A percentile compares a stretch with the other conserved stretches of the same genome.
Evolutionary conservation across 2,797 vertebrate species (phyloP).

Genomic region (Leptoclinus maculatus): DNA sequence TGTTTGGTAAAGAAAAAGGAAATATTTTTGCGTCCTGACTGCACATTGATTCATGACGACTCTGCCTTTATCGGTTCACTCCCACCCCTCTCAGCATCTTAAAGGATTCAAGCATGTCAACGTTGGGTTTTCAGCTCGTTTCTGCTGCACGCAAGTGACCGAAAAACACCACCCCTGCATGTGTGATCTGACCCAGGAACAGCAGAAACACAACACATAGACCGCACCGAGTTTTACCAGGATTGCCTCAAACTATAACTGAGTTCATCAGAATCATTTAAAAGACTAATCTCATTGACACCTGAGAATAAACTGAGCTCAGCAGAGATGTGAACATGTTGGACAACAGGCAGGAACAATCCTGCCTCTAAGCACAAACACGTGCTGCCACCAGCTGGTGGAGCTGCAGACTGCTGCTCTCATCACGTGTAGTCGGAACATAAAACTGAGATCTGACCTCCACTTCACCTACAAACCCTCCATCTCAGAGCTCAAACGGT

Average conservation of each 20-base stretch:
- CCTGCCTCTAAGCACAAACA: background rate
- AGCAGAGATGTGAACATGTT: background rate
- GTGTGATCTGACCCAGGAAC: background rate
- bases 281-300: background rate
- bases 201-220: background rate
- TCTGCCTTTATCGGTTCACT: background rate
- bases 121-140: background rate
- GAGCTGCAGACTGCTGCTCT: background rate
- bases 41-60: background rate
- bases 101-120: too few species aligned
- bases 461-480: background rate
- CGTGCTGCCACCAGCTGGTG: conserved; percentile 23
- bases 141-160: background rate
- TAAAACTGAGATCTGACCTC: background rate
- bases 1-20: background rate
- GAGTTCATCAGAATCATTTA: background rate
- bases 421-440: background rate
- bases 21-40: too few species aligned
- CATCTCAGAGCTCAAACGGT: background rate
- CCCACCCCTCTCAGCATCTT: background rate
- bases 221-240: background rate
- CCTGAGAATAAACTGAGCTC: background rate
- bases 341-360: background rate
- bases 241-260: background rate
- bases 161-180: too few species aligned